phyloP scores from a whole-genome alignment of 2,113 vertebrate species.

The Drymodes brunneopygia region DNA sequence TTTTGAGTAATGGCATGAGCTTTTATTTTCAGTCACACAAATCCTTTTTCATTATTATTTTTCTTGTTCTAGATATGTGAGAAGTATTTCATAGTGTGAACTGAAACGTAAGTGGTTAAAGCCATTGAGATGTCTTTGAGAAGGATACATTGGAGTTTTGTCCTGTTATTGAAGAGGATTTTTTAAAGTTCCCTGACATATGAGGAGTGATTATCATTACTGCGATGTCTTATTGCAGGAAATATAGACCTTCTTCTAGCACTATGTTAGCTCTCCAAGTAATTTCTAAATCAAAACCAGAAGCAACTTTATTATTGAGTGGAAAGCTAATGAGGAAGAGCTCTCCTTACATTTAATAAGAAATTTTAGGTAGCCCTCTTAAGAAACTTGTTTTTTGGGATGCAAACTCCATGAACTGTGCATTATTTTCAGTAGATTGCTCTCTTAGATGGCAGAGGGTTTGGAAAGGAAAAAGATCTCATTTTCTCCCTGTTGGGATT shows the following conservation, averaged over 20 bases:
- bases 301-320: not conserved
- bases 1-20: not conserved
- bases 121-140: not conserved
- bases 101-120: not conserved
- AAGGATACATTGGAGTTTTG: not conserved
- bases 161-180: not conserved
- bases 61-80: not conserved
- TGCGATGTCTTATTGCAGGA: not conserved
- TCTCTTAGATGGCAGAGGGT: not conserved
- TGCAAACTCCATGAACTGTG: not conserved
- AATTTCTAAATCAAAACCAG: not conserved
- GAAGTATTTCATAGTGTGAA: not conserved
- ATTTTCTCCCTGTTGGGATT: not conserved
- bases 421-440: not conserved
- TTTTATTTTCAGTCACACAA: not conserved
- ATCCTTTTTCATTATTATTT: not conserved
- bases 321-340: not conserved
- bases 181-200: not conserved
- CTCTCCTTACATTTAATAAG: not conserved
- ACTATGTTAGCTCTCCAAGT: not conserved
- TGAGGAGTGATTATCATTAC: not conserved
- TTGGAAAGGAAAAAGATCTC: not conserved
- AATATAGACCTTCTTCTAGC: not conserved
- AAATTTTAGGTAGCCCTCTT: not conserved
- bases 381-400: not conserved